A percentile compares a stretch with the other conserved stretches of the same genome.
These are phyloP conservation scores for Drosophila koepferae DNA, from an alignment of 2,888 invertebrate genomes.

Conservation along the genomic window DNA sequence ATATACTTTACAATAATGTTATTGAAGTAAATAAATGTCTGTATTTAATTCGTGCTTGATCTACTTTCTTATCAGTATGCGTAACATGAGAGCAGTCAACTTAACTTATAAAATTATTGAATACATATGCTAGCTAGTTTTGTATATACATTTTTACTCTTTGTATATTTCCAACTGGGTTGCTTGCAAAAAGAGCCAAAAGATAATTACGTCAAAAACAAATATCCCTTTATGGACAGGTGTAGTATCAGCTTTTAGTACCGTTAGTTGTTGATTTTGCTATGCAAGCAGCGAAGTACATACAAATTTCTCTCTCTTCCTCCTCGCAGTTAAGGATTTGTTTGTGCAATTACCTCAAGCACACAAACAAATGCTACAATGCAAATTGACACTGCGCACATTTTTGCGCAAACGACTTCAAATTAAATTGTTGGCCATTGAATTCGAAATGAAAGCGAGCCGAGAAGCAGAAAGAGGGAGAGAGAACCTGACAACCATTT, in stretches of 20 bases:
- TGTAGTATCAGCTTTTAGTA: neutral
- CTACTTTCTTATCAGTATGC: conserved; percentile 4
- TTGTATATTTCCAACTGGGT: neutral
- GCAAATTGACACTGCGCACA: conserved; percentile 30
- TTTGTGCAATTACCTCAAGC: conserved; percentile 62
- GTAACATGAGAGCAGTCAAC: neutral
- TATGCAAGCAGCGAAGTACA: conserved; percentile 32
- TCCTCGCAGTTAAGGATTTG: conserved; percentile 34
- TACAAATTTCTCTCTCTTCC: neutral
- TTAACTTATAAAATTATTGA: neutral
- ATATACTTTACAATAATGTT: neutral
- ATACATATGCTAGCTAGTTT: neutral
- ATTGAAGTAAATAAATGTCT: conserved; percentile 9
- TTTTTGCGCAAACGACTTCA: conserved; percentile 66
- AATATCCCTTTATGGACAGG: neutral
- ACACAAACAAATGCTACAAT: conserved; percentile 31
- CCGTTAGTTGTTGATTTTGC: conserved; percentile 29
- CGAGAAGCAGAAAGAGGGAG: neutral
- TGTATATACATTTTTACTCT: neutral
- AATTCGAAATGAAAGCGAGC: conserved; percentile 57
- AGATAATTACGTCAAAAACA: conserved; percentile 4
- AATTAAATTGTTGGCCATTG: conserved; percentile 71
- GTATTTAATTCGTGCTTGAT: conserved; percentile 3
- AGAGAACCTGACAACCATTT: conserved; percentile 61
- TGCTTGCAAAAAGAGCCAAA: neutral